Base-by-base conservation (phyloP, 2,797 vertebrate genomes). In the Molossus alvarezi region DNA sequence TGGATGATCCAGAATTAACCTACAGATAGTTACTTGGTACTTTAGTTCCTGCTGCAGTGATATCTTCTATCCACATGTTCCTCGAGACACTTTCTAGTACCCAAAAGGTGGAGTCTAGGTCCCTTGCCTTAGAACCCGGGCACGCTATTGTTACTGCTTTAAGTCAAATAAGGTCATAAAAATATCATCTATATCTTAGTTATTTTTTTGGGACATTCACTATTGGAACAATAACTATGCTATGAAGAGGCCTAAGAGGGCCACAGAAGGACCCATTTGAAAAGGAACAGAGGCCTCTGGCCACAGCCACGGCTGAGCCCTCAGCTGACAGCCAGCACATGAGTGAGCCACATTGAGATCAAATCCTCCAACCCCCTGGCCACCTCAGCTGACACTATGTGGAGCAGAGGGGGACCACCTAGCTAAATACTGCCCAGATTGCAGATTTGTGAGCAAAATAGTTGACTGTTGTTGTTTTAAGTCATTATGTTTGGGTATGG, bases 1-100 rank as follows among this genome's bases (percentile, higher is more conserved):
- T 33, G 57, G 41, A 72, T 96, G 69, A 96, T 91, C 87, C 89
- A 86, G 95, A 95, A 94, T 88, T 96, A 96, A 91, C 85, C 85
- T 92, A 84, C 58, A 93, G 75, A 87, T 0, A 75, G 21, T 57
- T 58, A 71, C n/a, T 91, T 83, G 77, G 41, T 65, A 51, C 80
- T 87, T 84, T 73, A 77, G 62, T 80, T 37, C 27, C 37, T 37
- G 21, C 20, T 53, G 33, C 73, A 58, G 5, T 51, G 25, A 13
- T 58, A 29, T 91, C 69, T 27, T 12, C 55, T 41, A 51, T 51
- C 65, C 55, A 72, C 6, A 10, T 45, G 11, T 18, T 82, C 29
- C 73, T 67, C 73, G 73, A 58, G 48, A 88, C 48, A 41, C 17
- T 60, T 55, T 48, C 55, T 33, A 9, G 45, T 15, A 37, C 29